These are phyloP conservation scores for Anguilla obscura DNA, from an alignment of 2,797 vertebrate genomes.

Conservation along the genomic window DNA sequence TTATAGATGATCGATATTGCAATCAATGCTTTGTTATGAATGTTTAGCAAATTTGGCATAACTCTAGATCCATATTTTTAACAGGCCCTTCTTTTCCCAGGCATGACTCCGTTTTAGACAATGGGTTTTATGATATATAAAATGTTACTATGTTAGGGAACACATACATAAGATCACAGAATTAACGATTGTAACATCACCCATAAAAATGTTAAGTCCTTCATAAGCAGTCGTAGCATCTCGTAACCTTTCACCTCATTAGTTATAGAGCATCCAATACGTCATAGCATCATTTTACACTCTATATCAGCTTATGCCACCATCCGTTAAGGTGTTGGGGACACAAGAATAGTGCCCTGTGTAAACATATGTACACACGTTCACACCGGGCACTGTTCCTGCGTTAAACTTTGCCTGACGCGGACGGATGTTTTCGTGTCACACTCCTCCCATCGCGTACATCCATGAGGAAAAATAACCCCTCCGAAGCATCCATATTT, in stretches of 20 bases:
- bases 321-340: background rate
- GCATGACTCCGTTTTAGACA: background rate
- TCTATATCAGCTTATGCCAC: background rate
- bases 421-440: background rate
- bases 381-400: background rate
- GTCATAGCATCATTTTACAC: background rate
- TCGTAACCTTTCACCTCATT: background rate
- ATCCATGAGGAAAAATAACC: background rate
- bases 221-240: background rate
- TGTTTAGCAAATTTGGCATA: background rate
- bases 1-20: background rate
- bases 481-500: background rate
- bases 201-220: background rate
- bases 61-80: background rate
- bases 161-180: background rate
- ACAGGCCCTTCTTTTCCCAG: background rate
- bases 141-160: background rate
- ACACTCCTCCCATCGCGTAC: background rate
- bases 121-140: background rate
- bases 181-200: background rate
- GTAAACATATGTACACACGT: background rate
- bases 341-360: background rate
- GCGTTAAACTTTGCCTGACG: background rate
- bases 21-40: background rate
- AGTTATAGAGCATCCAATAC: background rate